A percentile compares a stretch with the other conserved stretches of the same genome.
phyloP scores from a whole-genome alignment of 2,113 vertebrate genomes.

The Osmerus mordax region DNA sequence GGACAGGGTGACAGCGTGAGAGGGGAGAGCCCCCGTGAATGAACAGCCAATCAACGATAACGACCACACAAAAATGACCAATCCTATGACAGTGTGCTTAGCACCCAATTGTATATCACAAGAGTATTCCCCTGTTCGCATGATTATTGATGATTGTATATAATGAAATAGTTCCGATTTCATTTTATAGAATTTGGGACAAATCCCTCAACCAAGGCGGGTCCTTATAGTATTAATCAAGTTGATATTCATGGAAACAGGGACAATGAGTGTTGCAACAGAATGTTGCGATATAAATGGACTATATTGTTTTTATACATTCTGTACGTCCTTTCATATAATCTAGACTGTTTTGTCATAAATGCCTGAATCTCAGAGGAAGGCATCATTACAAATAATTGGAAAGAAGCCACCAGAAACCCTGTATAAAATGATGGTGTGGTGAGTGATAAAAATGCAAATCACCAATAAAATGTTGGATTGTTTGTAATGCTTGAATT shows the following conservation, averaged over 20 bases:
- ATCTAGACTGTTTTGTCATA: conserved; percentile 12
- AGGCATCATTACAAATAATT: too few relatives aligned
- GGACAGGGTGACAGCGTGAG: conserved; percentile 36
- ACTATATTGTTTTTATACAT: conserved; percentile 46
- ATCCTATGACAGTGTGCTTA: conserved; percentile 34
- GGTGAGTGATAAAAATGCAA: conserved; percentile 16
- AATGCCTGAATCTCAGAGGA: too few relatives aligned
- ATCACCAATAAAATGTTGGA: conserved; percentile 48
- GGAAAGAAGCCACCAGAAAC: conserved; percentile 21
- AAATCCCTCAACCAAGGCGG: conserved; percentile 68
- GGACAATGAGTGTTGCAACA: conserved; percentile 18
- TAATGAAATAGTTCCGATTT: conserved; percentile 65
- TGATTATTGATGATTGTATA: conserved; percentile 64
- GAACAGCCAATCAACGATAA: conserved; percentile 49
- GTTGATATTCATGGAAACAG: conserved; percentile 58
- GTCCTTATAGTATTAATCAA: conserved; percentile 65
- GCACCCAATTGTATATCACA: conserved; percentile 23
- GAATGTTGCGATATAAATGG: conserved; percentile 27
- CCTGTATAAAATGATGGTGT: conserved; percentile 31
- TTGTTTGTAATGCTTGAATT: conserved; percentile 48
- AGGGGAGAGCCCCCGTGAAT: conserved; percentile 38
- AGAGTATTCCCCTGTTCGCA: conserved; percentile 49
- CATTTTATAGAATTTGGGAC: conserved; percentile 63
- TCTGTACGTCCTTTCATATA: conserved; percentile 42
- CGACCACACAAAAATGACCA: conserved; percentile 41